phyloP scores from a whole-genome alignment of 2,113 vertebrate species.

The Paralichthys olivaceus region DNA sequence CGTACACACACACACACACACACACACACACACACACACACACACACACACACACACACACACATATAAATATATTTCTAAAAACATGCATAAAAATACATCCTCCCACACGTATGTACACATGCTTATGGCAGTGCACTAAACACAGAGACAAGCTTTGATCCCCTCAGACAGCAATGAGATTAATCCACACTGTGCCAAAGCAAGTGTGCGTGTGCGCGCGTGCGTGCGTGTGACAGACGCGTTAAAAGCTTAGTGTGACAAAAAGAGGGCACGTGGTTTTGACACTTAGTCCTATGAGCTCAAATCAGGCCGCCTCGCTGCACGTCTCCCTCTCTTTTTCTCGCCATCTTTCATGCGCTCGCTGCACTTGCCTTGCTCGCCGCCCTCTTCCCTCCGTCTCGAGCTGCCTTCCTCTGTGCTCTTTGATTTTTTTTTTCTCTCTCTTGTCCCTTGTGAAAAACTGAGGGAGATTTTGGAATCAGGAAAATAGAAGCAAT shows the following conservation, averaged over 20 bases:
- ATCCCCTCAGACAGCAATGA: conserved; percentile 70
- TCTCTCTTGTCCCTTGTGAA: conserved; percentile 22
- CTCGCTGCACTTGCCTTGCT: conserved; percentile 28
- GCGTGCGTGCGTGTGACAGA: conserved; percentile 19
- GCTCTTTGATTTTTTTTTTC: conserved; percentile 27
- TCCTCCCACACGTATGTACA: not conserved
- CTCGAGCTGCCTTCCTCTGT: conserved; percentile 17
- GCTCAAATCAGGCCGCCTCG: conserved; percentile 47
- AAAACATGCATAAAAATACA: not conserved
- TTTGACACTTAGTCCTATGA: conserved; percentile 65
- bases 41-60: conserved; percentile 1
- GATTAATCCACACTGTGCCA: conserved; percentile 69
- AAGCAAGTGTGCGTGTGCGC: conserved; percentile 19
- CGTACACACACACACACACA: conserved; percentile 14
- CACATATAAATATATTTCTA: not conserved
- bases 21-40: not conserved
- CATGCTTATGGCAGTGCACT: conserved; percentile 48
- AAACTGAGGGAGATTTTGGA: conserved; percentile 25
- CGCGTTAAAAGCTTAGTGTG: conserved; percentile 63
- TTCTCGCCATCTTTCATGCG: not conserved
- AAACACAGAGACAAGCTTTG: conserved; percentile 59
- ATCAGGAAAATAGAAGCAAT: conserved; percentile 38
- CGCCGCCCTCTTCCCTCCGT: conserved; percentile 34
- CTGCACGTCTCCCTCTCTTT: conserved; percentile 21
- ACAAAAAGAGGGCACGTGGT: conserved; percentile 51